Conservation (phyloP, 2,113 vertebrate species). For the Albula glossodonta region DNA sequence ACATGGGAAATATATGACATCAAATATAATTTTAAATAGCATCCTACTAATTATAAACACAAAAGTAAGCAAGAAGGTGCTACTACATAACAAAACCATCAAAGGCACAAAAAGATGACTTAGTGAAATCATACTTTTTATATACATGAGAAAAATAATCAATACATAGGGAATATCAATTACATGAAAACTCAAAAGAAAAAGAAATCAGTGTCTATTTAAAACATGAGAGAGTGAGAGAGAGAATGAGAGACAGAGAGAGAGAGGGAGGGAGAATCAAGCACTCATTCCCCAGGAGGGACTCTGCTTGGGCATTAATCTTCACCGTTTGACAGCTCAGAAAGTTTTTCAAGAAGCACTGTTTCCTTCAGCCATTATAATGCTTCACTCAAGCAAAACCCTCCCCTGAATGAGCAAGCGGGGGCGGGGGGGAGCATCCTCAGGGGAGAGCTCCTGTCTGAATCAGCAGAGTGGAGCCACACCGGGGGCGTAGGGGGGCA, state of each 20-base stretch:
- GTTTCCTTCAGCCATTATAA: constrained; percentile 78
- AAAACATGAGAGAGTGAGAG: constrained; percentile 26
- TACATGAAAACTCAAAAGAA: not conserved
- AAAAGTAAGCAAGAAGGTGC: too few relatives aligned
- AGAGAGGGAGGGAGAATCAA: constrained; percentile 7
- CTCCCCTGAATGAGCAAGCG: constrained; percentile 43
- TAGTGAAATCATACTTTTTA: too few relatives aligned
- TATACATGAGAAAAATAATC: not conserved
- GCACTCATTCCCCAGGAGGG: constrained; percentile 61
- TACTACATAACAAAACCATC: too few relatives aligned
- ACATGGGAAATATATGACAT: too few relatives aligned
- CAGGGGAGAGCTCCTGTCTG: constrained; percentile 16
- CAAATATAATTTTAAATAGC: too few relatives aligned
- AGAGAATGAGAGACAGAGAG: not conserved
- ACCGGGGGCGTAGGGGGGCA: constrained; percentile 29
- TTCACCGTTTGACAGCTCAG: constrained; percentile 72
- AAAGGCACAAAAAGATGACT: too few relatives aligned
- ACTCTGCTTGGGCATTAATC: constrained; percentile 68
- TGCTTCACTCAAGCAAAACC: constrained; percentile 72
- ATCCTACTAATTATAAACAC: too few relatives aligned
- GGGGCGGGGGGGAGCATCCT: constrained; percentile 10
- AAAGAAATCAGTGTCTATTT: constrained; percentile 3
- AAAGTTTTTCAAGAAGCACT: constrained; percentile 75
- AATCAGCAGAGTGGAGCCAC: constrained; percentile 20
- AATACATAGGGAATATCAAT: not conserved